Evolutionary conservation across 2,113 vertebrate species (phyloP), one percentile per base, ranked within the genome.

Genomic region (Hippocampus zosterae): DNA sequence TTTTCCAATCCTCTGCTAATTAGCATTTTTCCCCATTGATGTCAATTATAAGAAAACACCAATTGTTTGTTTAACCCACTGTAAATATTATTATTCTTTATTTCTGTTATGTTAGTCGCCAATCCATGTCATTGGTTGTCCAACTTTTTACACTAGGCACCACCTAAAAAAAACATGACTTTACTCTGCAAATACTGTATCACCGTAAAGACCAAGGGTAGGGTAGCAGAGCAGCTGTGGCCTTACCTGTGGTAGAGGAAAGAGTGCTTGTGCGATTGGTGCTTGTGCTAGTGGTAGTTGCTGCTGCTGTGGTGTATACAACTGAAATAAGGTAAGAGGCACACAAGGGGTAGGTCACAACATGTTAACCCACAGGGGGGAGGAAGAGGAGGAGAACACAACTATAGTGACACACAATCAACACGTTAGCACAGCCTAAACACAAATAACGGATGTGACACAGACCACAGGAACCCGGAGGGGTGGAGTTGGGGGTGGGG

Each of bases 251-350:
- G 69, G 33, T 0, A 41, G 71, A 64, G 64, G 66, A 29, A 75
- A 66, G 52, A 61, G 18, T 73, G 66, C 52, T 41, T 18, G 56
- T 40, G 71, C 18, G n/a, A 48, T 66, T 74, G 44, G 44, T 48
- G 44, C 44, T 48, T 50, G 16, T 50, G 46, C 46, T 18, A 50
- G 46, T 19, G 7, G 68, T 81, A 41, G 67, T 65, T 52, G 72
- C 64, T 68, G 80, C 21, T 76, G 70, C 75, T 21, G 85, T 82
- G 67, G 78, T 85, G 70, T 73, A 33, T 73, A 1, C 52, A 12
- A 37, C 89, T 91, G 80, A 82, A 88, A 83, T 80, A 70, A 85
- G 78, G 77, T 79, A 55, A 78, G 69, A 83, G 62, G 65, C 56
- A 83, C 71, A 88, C 19, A 83, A 16, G 48, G 80, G 74, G 42